phyloP scores from a whole-genome alignment of 1,140 invertebrate species.

The Prorops nasuta region DNA sequence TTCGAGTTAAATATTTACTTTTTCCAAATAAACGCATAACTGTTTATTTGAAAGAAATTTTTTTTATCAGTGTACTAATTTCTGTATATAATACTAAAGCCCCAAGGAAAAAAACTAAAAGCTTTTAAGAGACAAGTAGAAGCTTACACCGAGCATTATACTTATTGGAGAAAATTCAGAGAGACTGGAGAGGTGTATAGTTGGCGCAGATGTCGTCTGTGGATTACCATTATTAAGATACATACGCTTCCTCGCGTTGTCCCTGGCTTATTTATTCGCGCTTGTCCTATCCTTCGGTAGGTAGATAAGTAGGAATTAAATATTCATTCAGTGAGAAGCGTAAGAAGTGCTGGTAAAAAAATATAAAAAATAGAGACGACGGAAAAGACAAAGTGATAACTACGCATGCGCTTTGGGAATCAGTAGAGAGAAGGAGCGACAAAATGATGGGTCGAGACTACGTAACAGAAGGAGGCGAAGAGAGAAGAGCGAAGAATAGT shows the following conservation, averaged over 20 bases:
- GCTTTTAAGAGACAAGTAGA: no score
- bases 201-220: constrained; percentile 29
- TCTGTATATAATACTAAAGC: no score
- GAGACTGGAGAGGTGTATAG: no score
- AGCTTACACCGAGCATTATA: no score
- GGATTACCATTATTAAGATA: constrained; percentile 39
- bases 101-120: no score
- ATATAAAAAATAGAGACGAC: neutral
- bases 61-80: no score
- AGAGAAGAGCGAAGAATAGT: neutral
- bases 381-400: neutral
- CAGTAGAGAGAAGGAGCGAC: neutral
- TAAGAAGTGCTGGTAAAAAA: constrained; percentile 2
- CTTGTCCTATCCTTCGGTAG: constrained; percentile 17
- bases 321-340: constrained; percentile 30
- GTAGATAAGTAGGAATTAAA: constrained; percentile 35
- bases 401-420: no score
- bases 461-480: neutral
- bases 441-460: neutral
- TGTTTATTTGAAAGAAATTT: no score
- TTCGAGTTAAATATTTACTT: no score
- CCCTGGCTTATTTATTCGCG: constrained; percentile 32
- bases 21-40: no score
- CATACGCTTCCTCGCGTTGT: constrained; percentile 26
- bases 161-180: no score